These are phyloP conservation scores for Serilophus lunatus DNA, from an alignment of 2,113 vertebrate genomes.

Conservation along the genomic window DNA sequence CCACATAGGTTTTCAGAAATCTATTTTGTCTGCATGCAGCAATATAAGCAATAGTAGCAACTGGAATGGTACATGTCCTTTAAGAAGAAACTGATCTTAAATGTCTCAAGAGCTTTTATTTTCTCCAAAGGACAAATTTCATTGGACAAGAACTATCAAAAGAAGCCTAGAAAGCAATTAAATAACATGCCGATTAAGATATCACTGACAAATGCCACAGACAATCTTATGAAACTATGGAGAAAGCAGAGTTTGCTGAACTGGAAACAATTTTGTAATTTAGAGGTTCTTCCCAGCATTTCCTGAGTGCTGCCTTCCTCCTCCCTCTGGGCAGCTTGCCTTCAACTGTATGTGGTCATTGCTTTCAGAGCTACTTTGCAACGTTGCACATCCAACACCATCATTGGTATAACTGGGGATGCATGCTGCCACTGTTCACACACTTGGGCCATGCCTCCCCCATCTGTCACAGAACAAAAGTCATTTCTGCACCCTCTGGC, in stretches of 20 bases:
- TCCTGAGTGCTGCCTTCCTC: background rate
- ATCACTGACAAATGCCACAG: background rate
- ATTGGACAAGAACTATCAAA: background rate
- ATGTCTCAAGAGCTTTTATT: background rate
- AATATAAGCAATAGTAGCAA: background rate
- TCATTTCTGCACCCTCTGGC: background rate
- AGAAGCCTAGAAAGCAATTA: background rate
- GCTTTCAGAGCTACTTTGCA: background rate
- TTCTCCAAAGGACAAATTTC: background rate
- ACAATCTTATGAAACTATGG: background rate
- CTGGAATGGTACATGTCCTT: background rate
- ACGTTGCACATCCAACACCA: rapidly evolving
- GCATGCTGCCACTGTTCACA: rapidly evolving
- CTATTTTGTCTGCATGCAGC: background rate
- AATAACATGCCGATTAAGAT: background rate
- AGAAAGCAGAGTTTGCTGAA: background rate
- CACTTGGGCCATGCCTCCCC: rapidly evolving
- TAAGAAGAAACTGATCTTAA: background rate
- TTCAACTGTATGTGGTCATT: rapidly evolving
- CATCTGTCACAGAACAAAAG: background rate
- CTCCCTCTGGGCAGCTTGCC: background rate
- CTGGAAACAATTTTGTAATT: background rate
- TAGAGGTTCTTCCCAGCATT: background rate
- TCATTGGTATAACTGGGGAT: rapidly evolving
- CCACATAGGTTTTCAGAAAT: background rate